Conservation (phyloP, 37 sponge, comb jelly and placozoan species). For the Geodia barretti region DNA sequence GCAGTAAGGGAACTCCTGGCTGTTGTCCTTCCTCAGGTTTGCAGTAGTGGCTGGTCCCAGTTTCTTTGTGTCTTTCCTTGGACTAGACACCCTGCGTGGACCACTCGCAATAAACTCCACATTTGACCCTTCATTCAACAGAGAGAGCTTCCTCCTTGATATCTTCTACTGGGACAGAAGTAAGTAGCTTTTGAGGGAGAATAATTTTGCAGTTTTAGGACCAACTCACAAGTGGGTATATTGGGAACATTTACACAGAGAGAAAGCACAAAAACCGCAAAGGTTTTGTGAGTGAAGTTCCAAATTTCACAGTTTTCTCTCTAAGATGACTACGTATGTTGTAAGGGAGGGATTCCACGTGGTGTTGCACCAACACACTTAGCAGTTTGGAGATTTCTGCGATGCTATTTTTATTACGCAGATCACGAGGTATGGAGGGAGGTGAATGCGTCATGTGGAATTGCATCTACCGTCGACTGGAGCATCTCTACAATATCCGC, state of each 20-base stretch:
- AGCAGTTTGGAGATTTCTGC: no score
- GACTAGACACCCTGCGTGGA: constrained; percentile 49
- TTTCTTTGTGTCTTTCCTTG: constrained; percentile 81
- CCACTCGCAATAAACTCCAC: constrained; percentile 61
- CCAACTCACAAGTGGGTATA: no score
- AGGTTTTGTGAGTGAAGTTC: no score
- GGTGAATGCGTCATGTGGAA: constrained; percentile 69
- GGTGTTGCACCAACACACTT: no score
- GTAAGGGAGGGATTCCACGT: no score
- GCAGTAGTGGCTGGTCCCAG: constrained; percentile 82
- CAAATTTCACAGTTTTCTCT: no score
- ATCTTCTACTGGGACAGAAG: constrained; percentile 82
- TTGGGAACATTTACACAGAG: no score
- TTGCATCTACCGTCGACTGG: constrained; percentile 47
- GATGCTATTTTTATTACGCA: background rate
- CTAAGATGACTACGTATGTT: no score
- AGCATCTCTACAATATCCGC: constrained; percentile 51
- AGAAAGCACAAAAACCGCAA: no score
- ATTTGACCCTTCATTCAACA: constrained; percentile 59
- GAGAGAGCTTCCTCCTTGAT: constrained; percentile 34
- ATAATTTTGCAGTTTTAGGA: no score
- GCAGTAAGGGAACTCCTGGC: no score
- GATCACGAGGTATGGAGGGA: constrained; percentile 66
- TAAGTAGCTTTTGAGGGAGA: constrained; percentile 26
- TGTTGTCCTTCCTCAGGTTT: constrained; percentile 37